These are phyloP conservation scores for Notolepis coatsorum DNA, from an alignment of 2,797 vertebrate species.

Conservation along the genomic window DNA sequence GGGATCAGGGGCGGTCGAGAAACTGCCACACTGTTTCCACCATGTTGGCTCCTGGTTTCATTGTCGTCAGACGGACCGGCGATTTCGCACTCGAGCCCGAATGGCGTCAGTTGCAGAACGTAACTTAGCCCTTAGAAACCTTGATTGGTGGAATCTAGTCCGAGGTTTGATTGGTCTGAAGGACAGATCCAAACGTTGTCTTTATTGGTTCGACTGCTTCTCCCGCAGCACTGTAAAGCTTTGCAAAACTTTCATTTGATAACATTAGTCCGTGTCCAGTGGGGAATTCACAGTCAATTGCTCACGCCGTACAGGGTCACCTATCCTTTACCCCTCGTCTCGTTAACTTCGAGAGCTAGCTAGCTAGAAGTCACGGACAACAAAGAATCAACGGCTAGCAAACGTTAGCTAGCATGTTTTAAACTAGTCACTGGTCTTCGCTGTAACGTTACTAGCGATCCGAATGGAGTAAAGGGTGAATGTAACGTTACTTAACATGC, in stretches of 20 bases:
- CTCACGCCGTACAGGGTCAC: background rate
- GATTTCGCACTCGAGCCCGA: slow-evolving; percentile 66
- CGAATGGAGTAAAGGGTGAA: no score
- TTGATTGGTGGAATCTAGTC: slow-evolving; percentile 93
- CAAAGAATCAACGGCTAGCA: background rate
- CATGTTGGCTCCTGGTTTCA: slow-evolving; percentile 75
- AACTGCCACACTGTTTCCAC: slow-evolving; percentile 64
- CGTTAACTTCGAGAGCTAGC: slow-evolving; percentile 46
- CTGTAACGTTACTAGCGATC: no score
- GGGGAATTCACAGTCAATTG: slow-evolving; percentile 30
- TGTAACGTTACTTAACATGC: background rate
- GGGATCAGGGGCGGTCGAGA: slow-evolving; percentile 78
- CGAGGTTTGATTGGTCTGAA: slow-evolving; percentile 93
- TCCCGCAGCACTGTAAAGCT: slow-evolving; percentile 77
- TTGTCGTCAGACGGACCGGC: background rate
- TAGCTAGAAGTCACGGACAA: slow-evolving; percentile 28
- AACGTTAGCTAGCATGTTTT: slow-evolving; percentile 7
- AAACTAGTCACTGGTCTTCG: no score
- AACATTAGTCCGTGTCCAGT: slow-evolving; percentile 38
- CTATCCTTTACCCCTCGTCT: slow-evolving; percentile 4
- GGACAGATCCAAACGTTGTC: slow-evolving; percentile 88
- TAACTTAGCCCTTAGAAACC: slow-evolving; percentile 84
- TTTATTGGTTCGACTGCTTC: slow-evolving; percentile 87
- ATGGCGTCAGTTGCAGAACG: slow-evolving; percentile 83
- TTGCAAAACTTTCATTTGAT: slow-evolving; percentile 77